These are phyloP conservation scores for Leucozona laternaria DNA, from an alignment of 2,888 invertebrate genomes.

Conservation along the genomic window DNA sequence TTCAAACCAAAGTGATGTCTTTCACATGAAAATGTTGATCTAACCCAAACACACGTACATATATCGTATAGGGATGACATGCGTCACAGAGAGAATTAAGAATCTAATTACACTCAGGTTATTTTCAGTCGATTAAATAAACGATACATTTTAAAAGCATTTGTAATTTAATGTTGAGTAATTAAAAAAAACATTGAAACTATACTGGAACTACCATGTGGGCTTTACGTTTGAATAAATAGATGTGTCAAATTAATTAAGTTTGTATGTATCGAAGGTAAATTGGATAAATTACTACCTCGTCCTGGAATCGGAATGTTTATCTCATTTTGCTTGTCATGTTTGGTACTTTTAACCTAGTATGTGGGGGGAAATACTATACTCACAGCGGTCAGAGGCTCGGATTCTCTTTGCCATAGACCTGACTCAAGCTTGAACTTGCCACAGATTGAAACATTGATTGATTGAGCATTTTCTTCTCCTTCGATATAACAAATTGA, in stretches of 20 bases:
- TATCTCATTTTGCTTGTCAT: neutral
- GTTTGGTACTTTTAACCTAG: neutral
- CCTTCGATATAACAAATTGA: too few species aligned
- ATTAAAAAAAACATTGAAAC: slow-evolving; percentile 1
- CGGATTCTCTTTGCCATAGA: too few species aligned
- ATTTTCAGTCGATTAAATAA: slow-evolving; percentile 24
- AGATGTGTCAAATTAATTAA: slow-evolving; percentile 12
- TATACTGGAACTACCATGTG: neutral
- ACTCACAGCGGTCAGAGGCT: neutral
- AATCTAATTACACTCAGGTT: slow-evolving; percentile 22
- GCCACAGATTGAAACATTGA: too few species aligned
- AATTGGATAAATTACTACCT: neutral
- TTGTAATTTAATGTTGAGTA: slow-evolving; percentile 11
- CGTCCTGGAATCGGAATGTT: neutral
- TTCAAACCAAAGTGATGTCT: neutral
- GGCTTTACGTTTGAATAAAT: neutral
- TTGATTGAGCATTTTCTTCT: too few species aligned
- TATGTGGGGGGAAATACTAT: neutral
- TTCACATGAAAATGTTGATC: neutral
- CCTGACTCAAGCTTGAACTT: too few species aligned
- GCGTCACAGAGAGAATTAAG: slow-evolving; percentile 12
- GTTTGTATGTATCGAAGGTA: neutral
- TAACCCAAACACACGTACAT: neutral
- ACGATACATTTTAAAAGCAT: slow-evolving; percentile 23
- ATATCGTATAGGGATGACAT: neutral